Base-by-base conservation (phyloP, 2,888 invertebrate genomes). In the Diarsia mendica region DNA sequence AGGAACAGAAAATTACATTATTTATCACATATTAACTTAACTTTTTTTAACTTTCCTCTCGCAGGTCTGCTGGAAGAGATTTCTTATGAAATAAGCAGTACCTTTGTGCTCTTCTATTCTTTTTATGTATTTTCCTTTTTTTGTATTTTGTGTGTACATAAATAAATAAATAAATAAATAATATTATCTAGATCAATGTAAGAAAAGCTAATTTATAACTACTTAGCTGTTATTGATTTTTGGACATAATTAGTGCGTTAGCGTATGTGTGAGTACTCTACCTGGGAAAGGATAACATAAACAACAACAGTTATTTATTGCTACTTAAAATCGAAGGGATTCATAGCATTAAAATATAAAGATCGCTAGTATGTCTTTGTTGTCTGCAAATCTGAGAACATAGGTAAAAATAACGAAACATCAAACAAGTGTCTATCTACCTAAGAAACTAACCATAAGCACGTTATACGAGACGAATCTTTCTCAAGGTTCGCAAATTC, bases 1-100 rank as follows among this genome's bases (percentile, higher is more conserved):
- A 91, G 11, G 88, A 90, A 72, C 63, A 84, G 67, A 79, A 51
- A 73, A 13, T 15, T 33, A n/a, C 11, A 39, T 55, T 23, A n/a
- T 15, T 70, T 20, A 13, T 49, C 0, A 4, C 48, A 18, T 49
- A 6, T 5, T n/a, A n/a, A n/a, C n/a, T n/a, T n/a, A n/a, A n/a
- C n/a, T n/a, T n/a, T n/a, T n/a, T n/a, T n/a, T n/a, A n/a, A n/a
- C n/a, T n/a, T n/a, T n/a, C n/a, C n/a, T n/a, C n/a, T n/a, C n/a
- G n/a, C n/a, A n/a, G n/a, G n/a, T n/a, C n/a, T n/a, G n/a, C n/a
- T n/a, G n/a, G n/a, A n/a, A n/a, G n/a, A n/a, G n/a, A n/a, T n/a
- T n/a, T n/a, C n/a, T n/a, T n/a, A n/a, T n/a, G n/a, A n/a, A n/a
- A n/a, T n/a, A n/a, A n/a, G n/a, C n/a, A n/a, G n/a, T n/a, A n/a